These are phyloP conservation scores for Ochotona princeps DNA, from an alignment of 2,113 vertebrate genomes.

Conservation along the genomic window DNA sequence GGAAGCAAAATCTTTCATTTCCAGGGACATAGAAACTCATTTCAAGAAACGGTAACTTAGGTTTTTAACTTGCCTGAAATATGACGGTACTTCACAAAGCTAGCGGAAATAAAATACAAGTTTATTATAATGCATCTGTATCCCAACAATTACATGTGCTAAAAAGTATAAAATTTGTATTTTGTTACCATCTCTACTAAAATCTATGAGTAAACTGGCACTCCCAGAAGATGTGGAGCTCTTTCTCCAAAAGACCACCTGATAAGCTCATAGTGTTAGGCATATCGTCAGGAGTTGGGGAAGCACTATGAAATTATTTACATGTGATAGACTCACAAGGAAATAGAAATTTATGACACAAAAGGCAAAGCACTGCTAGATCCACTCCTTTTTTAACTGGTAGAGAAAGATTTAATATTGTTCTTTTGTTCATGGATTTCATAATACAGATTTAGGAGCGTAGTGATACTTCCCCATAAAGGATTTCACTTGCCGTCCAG, in stretches of 20 bases:
- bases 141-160: background rate
- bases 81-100: background rate
- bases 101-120: too few species aligned
- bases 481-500: background rate
- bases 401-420: too few species aligned
- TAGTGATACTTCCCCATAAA: background rate
- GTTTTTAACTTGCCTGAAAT: background rate
- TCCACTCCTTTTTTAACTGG: background rate
- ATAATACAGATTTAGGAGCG: too few species aligned
- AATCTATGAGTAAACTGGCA: background rate
- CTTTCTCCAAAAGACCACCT: background rate
- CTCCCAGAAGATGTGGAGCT: background rate
- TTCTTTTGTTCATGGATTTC: too few species aligned
- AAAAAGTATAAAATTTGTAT: background rate
- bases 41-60: conserved; percentile 2
- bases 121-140: background rate
- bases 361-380: background rate
- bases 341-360: background rate
- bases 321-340: background rate
- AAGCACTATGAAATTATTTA: background rate
- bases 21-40: background rate
- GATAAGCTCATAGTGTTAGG: background rate
- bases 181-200: background rate
- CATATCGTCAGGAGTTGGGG: background rate
- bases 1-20: conserved; percentile 1